Base-by-base conservation (phyloP, 2,113 vertebrate species). In the Plecotus auritus region DNA sequence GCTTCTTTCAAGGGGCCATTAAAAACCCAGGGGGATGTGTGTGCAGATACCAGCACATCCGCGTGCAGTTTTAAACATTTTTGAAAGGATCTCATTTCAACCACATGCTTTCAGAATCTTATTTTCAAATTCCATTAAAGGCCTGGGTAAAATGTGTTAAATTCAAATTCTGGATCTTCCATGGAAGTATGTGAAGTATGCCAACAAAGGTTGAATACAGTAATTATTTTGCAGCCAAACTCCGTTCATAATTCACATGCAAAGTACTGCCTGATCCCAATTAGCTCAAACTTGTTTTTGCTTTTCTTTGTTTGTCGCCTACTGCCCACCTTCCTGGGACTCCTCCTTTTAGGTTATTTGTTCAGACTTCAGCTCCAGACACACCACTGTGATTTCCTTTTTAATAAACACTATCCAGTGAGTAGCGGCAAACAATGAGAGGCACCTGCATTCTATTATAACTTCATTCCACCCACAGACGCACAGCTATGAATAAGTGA, bases 391-490 rank as follows among this genome's bases (percentile, higher is more conserved):
- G 96, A 97, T 97, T 98, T 98, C 97, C 94, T 97, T 98, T 96
- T 96, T 98, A 97, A 97, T 95, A 98, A 98, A 97, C 94, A 98
- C 91, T 93, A 95, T 97, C 97, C 97, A 97, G 95, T 23, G 84
- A 98, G 97, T 66, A 93, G 95, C 91, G 92, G 97, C 95, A 98
- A 98, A 96, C 97, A 98, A 61, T 49, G 90, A 96, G 95, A 97
- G 95, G 92, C 97, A 98, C 98, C 97, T 98, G 98, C 96, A 96
- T 96, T 91, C 97, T 83, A 98, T 98, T 98, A 97, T 17, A 92
- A 97, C 94, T 93, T 91, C 91, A 80, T 97, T 92, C 96, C 97
- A 97, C 97, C 96, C 97, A 97, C 94, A 26, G 90, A 85, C 59
- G 1, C 76, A 0, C 96, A 88, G 95, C 90, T 96, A 37, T 84